Evolutionary conservation across 2,797 vertebrate genomes (phyloP).

Genomic region (Poeciliopsis presidionis): DNA sequence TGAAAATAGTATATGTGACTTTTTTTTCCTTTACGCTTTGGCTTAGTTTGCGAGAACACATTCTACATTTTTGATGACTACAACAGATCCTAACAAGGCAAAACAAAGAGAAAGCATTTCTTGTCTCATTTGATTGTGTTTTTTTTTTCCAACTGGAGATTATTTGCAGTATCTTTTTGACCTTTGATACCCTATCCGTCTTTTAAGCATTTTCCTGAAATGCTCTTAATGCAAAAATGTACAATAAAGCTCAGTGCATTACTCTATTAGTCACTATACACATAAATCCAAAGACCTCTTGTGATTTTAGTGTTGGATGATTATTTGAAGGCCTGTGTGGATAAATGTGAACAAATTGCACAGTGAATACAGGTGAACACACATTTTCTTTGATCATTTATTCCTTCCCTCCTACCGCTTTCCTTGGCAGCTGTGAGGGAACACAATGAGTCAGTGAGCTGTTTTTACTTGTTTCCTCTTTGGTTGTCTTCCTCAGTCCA

Average conservation of each 20-base stretch:
- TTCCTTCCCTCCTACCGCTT: constrained; percentile 47
- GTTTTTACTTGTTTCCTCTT: constrained; percentile 30
- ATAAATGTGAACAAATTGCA: constrained; percentile 56
- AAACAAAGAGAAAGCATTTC: not conserved
- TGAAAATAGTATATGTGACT: not conserved
- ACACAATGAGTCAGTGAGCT: constrained; percentile 53
- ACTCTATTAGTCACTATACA: not conserved
- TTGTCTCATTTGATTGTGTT: not conserved
- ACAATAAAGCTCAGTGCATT: not conserved
- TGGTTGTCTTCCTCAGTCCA: constrained; percentile 19
- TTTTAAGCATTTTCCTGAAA: not conserved
- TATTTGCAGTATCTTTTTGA: not conserved
- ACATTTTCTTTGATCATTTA: constrained; percentile 49
- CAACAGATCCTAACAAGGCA: not conserved
- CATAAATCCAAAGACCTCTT: constrained; percentile 2
- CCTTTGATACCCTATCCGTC: not conserved
- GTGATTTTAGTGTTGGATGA: constrained; percentile 7
- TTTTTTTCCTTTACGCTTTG: not conserved
- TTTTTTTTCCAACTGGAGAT: not conserved
- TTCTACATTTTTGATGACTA: not conserved
- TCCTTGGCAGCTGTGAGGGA: constrained; percentile 46
- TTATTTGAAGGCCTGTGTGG: constrained; percentile 12
- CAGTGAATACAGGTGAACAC: constrained; percentile 46
- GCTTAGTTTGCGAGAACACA: constrained; percentile 26
- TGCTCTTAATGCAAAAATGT: not conserved